Evolutionary conservation across 2,888 invertebrate genomes (phyloP).

Genomic region (Hypsopygia costalis): DNA sequence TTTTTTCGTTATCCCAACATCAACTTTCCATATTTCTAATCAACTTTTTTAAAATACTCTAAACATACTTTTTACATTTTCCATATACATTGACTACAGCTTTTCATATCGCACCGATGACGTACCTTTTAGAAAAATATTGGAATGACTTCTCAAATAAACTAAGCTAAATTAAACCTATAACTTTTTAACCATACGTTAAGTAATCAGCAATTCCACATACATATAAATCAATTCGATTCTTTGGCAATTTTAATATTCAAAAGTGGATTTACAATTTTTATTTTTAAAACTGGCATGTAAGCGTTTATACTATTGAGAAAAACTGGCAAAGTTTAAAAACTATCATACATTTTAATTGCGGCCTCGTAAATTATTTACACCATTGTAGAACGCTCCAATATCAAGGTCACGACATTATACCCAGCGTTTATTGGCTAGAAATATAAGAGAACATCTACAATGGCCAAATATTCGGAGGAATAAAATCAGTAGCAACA

Average conservation of each 20-base stretch:
- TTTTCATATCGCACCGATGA: slow-evolving; percentile 59
- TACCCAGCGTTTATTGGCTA: slow-evolving; percentile 14
- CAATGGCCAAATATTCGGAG: slow-evolving; percentile 31
- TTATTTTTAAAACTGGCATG: slow-evolving; percentile 54
- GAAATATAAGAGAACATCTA: slow-evolving; percentile 14
- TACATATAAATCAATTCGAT: slow-evolving; percentile 60
- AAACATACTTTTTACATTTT: slow-evolving; percentile 74
- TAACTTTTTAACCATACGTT: slow-evolving; percentile 32
- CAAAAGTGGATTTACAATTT: slow-evolving; percentile 79
- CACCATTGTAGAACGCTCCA: slow-evolving; percentile 25
- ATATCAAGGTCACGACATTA: background rate
- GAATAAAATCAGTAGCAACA: slow-evolving; percentile 53
- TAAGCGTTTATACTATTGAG: slow-evolving; percentile 68
- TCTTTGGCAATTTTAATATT: slow-evolving; percentile 78
- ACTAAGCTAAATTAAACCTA: slow-evolving; percentile 37
- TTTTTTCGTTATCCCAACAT: slow-evolving; percentile 61
- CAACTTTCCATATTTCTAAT: slow-evolving; percentile 70
- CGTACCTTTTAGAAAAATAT: slow-evolving; percentile 64
- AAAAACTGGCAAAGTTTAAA: slow-evolving; percentile 62
- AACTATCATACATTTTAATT: slow-evolving; percentile 56
- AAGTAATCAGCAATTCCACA: slow-evolving; percentile 53
- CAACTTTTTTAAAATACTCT: slow-evolving; percentile 68
- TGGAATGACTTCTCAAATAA: slow-evolving; percentile 63
- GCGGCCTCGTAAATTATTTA: slow-evolving; percentile 32
- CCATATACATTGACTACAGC: slow-evolving; percentile 66